Evolutionary conservation across 2,113 vertebrate species (phyloP), one percentile per base, ranked within the genome.

Genomic region (Chaetodon trifascialis): DNA sequence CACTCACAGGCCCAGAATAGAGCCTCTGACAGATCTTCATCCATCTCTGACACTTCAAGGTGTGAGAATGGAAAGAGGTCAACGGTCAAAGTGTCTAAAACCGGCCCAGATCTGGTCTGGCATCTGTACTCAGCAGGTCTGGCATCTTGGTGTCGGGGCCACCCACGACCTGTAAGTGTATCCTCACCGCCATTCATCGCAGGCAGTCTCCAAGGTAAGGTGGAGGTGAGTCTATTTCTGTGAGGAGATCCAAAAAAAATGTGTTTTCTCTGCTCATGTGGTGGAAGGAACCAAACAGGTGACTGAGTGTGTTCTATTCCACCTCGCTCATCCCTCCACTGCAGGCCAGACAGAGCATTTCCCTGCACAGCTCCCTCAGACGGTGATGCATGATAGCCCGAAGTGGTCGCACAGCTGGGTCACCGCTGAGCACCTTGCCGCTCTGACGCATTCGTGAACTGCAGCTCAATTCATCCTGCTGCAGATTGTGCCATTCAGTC

Each of bases 201-300:
- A 19, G 42, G 38, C 76, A 55, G 64, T 79, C 62, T 79, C 71
- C 56, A 73, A 80, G 80, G 73, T 73, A 84, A 87, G 83, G 16
- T 75, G 51, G 1, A 79, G 82, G 67, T 65, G 74, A 83, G 60
- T 79, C 56, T 91, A 91, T 92, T 91, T 86, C 72, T 74, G 75
- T 86, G 71, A 15, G 40, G 21, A 44, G 21, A 62, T 46, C 14
- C 52, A 14, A 64, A 44, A 80, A 23, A 75, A 64, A 73, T 49
- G 21, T 58, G 55, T 88, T 85, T 89, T 76, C 74, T 83, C 12
- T n/a, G 23, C 23, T 73, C 56, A 47, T 75, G 66, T 64, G 67
- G 60, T 73, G 58, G 34, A 78, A 51, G 44, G 68, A 34, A 40
- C 63, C 44, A 52, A 82, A 54, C 73, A 68, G 72, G 69, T 76